Percentiles rank a stretch among this genome's conserved stretches.
phyloP scores from a whole-genome alignment of 2,888 invertebrate species.

The Sesia apiformis region DNA sequence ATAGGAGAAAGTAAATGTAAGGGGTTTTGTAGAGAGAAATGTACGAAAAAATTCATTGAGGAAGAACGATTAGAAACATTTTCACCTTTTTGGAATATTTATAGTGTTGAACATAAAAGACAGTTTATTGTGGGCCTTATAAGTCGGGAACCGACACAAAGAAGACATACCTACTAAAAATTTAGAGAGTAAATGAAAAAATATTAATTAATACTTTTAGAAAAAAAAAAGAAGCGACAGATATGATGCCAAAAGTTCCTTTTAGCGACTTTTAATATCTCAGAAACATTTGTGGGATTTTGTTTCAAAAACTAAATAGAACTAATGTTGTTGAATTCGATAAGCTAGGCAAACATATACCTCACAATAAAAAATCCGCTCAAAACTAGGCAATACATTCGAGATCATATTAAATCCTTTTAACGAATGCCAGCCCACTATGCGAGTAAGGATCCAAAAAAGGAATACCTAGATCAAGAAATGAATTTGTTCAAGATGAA shows the following conservation, averaged over 20 bases:
- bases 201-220: conserved; percentile 7
- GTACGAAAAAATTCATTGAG: conserved; percentile 8
- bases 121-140: conserved; percentile 10
- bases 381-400: too few relatives aligned
- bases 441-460: conserved; percentile 7
- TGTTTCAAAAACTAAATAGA: conserved; percentile 7
- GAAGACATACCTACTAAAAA: conserved; percentile 3
- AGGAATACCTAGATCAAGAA: conserved; percentile 8
- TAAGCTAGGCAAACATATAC: too few relatives aligned
- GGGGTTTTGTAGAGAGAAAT: conserved; percentile 10
- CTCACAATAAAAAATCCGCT: too few relatives aligned
- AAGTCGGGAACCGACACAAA: conserved; percentile 4
- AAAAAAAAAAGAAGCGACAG: background rate
- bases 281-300: conserved; percentile 7
- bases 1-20: conserved; percentile 7
- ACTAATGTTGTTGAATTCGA: too few relatives aligned
- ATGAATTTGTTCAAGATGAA: conserved; percentile 9
- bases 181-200: conserved; percentile 1
- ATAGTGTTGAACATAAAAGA: conserved; percentile 10
- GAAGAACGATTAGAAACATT: conserved; percentile 9
- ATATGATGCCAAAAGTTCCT: conserved; percentile 5
- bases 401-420: too few relatives aligned
- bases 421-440: too few relatives aligned
- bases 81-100: conserved; percentile 9
- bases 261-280: conserved; percentile 6